Percentiles rank a stretch among this genome's conserved stretches.
phyloP scores from a whole-genome alignment of 1,140 invertebrate species.

The Condylostylus longicornis region DNA sequence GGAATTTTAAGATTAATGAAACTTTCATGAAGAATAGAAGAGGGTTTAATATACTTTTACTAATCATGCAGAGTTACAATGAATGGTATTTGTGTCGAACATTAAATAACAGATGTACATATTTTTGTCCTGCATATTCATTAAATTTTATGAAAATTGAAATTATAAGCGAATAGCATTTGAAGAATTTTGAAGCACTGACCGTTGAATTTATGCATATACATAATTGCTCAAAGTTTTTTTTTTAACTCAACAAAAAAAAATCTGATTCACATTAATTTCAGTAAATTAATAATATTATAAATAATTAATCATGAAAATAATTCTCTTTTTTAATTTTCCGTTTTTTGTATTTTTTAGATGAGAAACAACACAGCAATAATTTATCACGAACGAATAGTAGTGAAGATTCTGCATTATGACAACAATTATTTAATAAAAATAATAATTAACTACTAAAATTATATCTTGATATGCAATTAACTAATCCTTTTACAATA shows the following conservation, averaged over 20 bases:
- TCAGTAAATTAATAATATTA: background rate
- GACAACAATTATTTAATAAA: conserved; percentile 28
- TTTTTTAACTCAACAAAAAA: no score
- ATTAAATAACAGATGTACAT: no score
- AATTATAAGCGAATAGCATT: background rate
- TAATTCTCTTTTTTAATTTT: background rate
- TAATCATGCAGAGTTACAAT: no score
- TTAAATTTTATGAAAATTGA: background rate
- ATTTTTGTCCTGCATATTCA: background rate
- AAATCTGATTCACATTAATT: background rate
- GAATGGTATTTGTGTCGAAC: no score
- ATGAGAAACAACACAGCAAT: conserved; percentile 15
- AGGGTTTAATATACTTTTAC: no score
- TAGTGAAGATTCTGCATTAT: conserved; percentile 26
- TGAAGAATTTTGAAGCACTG: no score
- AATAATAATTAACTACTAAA: conserved; percentile 31
- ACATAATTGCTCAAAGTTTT: no score
- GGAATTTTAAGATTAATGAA: no score
- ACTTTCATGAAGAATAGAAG: no score
- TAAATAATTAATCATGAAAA: background rate
- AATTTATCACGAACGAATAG: conserved; percentile 15
- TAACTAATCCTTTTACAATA: no score
- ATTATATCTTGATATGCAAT: no score
- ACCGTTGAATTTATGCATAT: no score
- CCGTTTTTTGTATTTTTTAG: conserved; percentile 9